These are phyloP conservation scores for Phocides pigmalion DNA, from an alignment of 1,140 invertebrate genomes.

Conservation along the genomic window DNA sequence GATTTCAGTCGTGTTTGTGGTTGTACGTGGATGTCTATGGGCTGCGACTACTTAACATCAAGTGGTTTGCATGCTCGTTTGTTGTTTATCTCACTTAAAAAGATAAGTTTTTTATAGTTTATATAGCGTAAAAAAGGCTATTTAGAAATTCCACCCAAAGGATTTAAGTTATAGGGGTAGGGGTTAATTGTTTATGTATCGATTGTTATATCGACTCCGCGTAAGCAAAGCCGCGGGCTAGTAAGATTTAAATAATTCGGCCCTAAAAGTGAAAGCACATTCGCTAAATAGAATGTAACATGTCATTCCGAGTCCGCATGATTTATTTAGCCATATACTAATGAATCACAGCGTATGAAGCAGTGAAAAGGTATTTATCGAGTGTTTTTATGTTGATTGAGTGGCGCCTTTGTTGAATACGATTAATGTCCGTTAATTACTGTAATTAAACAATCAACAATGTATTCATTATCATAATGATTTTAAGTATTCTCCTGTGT, in stretches of 20 bases:
- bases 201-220: no score
- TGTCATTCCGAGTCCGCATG: slow-evolving; percentile 36
- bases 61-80: no score
- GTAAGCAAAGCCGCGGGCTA: no score
- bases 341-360: slow-evolving; percentile 18
- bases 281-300: slow-evolving; percentile 31
- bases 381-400: slow-evolving; percentile 13
- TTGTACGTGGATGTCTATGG: no score
- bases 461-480: slow-evolving; percentile 4
- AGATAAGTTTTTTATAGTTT: no score
- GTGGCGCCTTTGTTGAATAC: slow-evolving; percentile 10
- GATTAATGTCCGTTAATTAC: slow-evolving; percentile 5
- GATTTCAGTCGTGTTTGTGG: no score
- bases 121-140: no score
- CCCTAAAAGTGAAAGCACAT: slow-evolving; percentile 41
- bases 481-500: background rate
- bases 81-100: no score
- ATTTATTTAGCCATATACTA: slow-evolving; percentile 32
- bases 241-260: slow-evolving; percentile 17
- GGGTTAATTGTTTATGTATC: no score
- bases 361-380: slow-evolving; percentile 17
- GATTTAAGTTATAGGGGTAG: no score
- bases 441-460: slow-evolving; percentile 5
- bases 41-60: no score
- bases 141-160: no score